Base-by-base conservation (phyloP, 2,113 vertebrate genomes). In the Tylochromis polylepis region DNA sequence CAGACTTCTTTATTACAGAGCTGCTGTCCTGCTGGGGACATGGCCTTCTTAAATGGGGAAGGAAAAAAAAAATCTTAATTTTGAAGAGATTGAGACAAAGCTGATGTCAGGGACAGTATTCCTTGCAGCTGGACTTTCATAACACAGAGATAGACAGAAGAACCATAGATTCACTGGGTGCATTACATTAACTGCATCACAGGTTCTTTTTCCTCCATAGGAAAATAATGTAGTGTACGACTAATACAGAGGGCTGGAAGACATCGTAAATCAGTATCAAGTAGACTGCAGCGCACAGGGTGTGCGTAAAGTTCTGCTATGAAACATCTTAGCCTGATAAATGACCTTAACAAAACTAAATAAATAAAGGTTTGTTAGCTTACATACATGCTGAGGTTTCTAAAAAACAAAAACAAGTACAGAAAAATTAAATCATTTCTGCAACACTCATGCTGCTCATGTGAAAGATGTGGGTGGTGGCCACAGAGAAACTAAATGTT, bases 381-480 rank as follows among this genome's bases (percentile, higher is more conserved):
- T 15, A 29, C 15, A 75, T 75, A n/a, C 18, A 86, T 72, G 72
- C 75, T 18, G 43, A 75, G 22, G 24, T 51, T 83, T 20, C 34
- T 27, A 22, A 27, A 57, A 56, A 43, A 29, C n/a, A 24, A 70
- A 70, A 41, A 43, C 36, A 70, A 67, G 14, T 27, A 57, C 15
- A 67, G 36, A 59, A 81, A 56, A 72, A 2, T 38, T 12, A 34
- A 86, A 83, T 12, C 24, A 4, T 5, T 58, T 86, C 49, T 55
- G 34, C 58, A 60, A 83, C 67, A 75, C 55, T 85, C 65, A 70
- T 87, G 82, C 70, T 88, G 60, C 41, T 38, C 57, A 80, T 95
- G 93, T 88, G 94, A 94, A 92, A 86, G 43, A 59, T 83, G 89
- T 91, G 91, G 87, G 92, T 82, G 89, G 80, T 49, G 84, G 93